Conservation (phyloP, 2,797 vertebrate genomes). For the Craterocephalus amniculus region DNA sequence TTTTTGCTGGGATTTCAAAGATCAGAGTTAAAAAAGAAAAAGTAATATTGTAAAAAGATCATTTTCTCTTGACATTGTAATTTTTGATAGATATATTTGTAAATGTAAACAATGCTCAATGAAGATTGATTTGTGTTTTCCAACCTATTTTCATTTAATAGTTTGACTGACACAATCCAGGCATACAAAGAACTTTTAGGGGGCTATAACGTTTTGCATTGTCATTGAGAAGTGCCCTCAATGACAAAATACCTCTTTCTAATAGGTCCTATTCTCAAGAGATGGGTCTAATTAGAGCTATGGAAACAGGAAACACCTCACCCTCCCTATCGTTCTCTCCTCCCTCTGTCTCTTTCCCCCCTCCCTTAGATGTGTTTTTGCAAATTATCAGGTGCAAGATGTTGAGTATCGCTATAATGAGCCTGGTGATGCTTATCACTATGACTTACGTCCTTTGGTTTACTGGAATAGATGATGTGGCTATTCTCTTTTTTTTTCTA, state of each 20-base stretch:
- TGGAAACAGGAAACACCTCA: slow-evolving; percentile 87
- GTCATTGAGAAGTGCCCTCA: slow-evolving; percentile 55
- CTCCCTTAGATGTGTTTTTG: slow-evolving; percentile 60
- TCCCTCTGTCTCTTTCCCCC: slow-evolving; percentile 23
- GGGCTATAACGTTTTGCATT: slow-evolving; percentile 25
- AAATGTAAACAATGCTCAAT: neutral
- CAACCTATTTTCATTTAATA: neutral
- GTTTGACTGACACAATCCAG: neutral
- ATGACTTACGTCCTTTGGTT: slow-evolving; percentile 43
- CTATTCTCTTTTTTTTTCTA: slow-evolving; percentile 6
- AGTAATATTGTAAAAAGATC: neutral
- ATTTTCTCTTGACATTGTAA: neutral
- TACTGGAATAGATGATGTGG: slow-evolving; percentile 73
- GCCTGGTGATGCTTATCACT: slow-evolving; percentile 62
- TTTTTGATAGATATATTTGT: neutral
- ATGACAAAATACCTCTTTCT: slow-evolving; percentile 62
- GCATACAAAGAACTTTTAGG: neutral
- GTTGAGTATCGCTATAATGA: slow-evolving; percentile 57
- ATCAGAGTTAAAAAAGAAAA: neutral
- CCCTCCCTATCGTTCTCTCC: slow-evolving; percentile 75
- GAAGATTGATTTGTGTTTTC: neutral
- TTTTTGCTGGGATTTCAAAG: neutral
- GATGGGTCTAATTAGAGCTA: slow-evolving; percentile 81
- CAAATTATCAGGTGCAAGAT: slow-evolving; percentile 66
- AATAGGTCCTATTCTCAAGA: slow-evolving; percentile 72